These are phyloP conservation scores for Latrodectus hesperus DNA, from an alignment of 2,888 invertebrate genomes.

Conservation along the genomic window DNA sequence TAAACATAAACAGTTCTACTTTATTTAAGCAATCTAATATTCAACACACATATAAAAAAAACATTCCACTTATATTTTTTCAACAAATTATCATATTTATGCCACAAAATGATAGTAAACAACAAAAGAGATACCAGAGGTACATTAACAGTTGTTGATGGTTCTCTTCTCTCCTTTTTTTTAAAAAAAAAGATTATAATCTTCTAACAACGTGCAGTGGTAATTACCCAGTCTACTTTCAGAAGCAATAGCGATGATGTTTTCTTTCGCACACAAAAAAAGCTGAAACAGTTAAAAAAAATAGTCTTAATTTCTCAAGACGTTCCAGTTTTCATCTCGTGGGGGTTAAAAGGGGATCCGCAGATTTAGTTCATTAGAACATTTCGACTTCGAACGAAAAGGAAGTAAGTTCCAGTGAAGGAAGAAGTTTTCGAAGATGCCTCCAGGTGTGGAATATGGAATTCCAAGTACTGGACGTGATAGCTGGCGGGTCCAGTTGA, in stretches of 20 bases:
- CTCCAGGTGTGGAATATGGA: constrained; percentile 13
- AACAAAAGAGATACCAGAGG: too few species aligned
- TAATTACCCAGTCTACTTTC: constrained; percentile 18
- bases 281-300: neutral
- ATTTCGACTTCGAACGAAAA: constrained; percentile 21
- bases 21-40: too few species aligned
- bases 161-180: too few species aligned
- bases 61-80: too few species aligned
- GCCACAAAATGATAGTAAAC: too few species aligned
- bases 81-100: too few species aligned
- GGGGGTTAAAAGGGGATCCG: constrained; percentile 48
- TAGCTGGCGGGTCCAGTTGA: neutral
- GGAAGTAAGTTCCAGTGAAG: constrained; percentile 30
- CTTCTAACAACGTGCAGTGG: constrained; percentile 11
- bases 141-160: too few species aligned
- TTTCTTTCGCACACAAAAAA: too few species aligned
- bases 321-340: constrained; percentile 22
- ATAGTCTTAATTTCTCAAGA: neutral
- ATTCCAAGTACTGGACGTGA: constrained; percentile 8
- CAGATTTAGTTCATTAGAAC: constrained; percentile 52
- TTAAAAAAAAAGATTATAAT: neutral
- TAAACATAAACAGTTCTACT: too few species aligned
- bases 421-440: constrained; percentile 22
- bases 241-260: neutral
- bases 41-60: too few species aligned